Conservation (phyloP, 2,113 vertebrate species). For the Anolis carolinensis region DNA sequence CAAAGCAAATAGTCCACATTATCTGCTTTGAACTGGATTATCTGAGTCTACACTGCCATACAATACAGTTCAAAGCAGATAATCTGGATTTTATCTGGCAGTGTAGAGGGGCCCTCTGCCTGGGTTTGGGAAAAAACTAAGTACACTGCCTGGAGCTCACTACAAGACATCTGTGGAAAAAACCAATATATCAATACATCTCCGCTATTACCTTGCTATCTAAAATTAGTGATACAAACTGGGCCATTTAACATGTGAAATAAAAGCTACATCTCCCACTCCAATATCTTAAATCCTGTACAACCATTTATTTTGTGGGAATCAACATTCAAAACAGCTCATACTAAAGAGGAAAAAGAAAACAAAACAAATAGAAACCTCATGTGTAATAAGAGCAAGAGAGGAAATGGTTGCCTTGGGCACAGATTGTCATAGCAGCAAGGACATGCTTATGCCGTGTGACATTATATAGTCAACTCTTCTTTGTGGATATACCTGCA, state of each 20-base stretch:
- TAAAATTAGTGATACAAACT: not conserved
- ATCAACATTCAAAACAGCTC: slow-evolving; percentile 62
- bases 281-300: not conserved
- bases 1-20: no score
- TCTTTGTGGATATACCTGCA: not conserved
- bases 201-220: not conserved
- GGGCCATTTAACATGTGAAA: not conserved
- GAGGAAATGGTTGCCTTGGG: not conserved
- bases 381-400: not conserved
- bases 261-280: not conserved
- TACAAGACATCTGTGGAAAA: no score
- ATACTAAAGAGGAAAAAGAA: slow-evolving; percentile 58
- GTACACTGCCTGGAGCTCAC: no score
- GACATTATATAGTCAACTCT: not conserved
- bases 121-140: no score
- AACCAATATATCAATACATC: no score
- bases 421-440: not conserved
- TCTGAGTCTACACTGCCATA: no score
- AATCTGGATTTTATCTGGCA: no score
- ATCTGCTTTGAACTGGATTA: no score
- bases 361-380: slow-evolving; percentile 56
- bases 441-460: rapidly evolving
- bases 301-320: slow-evolving; percentile 47
- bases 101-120: no score
- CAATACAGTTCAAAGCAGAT: no score